Base-by-base conservation (phyloP, 2,888 invertebrate species). In the Hydrotaea diabolus region DNA sequence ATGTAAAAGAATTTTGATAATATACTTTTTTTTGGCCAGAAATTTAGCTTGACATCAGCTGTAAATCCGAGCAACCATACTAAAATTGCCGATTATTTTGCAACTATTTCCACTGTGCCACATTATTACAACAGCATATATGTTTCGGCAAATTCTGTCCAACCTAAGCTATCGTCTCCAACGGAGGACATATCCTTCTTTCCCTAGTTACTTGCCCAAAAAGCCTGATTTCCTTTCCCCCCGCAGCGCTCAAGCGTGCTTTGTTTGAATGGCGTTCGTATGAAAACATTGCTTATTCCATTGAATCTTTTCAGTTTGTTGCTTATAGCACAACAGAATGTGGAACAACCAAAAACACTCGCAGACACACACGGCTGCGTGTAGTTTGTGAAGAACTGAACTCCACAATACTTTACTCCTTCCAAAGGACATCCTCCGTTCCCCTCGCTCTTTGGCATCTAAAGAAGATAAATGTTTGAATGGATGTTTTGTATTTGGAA, bases 391-490 rank as follows among this genome's bases (percentile, higher is more conserved):
- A 19, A 19, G 59, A 26, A 75, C 11, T 39, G n/a, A 49, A 36
- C 64, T 49, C n/a, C 75, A 77, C 39, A 26, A 74, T 66, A 66
- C 80, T 80, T 75, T 31, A 43, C 66, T 49, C 66, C 43, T 76
- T 76, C 75, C 71, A 55, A 79, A 79, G 71, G 71, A 75, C 74
- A 71, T 72, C 46, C 7, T 75, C 19, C 78, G 13, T 43, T 66
- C 49, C 39, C 55, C 13, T 36, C 39, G 11, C 76, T 77, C 72
- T 77, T 36, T 53, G 23, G 19, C n/a, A 26, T 80, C 66, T 39
- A 73, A 76, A 76, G 66, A 77, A 77, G 83, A 74, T 74, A 74
- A 59, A 74, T 71, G 49, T 76, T 76, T 43, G 77, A 71, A 82
- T 82, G 71, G 71, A 19, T 64, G 74, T 57, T 78, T 53, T 36